A percentile compares a stretch with the other conserved stretches of the same genome.
phyloP scores from a whole-genome alignment of 30 jellyfish, hydroid and myxozoan species.

The Pelagia noctiluca region DNA sequence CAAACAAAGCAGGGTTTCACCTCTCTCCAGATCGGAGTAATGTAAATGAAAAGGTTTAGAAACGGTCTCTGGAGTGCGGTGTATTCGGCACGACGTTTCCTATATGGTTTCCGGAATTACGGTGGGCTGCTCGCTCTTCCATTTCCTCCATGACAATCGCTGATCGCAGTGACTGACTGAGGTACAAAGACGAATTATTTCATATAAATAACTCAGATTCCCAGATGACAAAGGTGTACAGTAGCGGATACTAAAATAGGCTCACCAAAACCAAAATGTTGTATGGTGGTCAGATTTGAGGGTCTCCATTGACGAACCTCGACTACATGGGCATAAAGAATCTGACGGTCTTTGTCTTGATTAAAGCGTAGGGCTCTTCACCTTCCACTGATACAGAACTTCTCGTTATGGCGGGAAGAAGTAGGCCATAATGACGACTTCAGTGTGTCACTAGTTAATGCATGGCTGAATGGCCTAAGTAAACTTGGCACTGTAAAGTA shows the following conservation, averaged over 20 bases:
- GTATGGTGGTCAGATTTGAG: no score
- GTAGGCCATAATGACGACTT: no score
- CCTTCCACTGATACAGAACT: no score
- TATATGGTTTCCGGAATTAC: slow-evolving; percentile 70
- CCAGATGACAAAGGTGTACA: slow-evolving; percentile 37
- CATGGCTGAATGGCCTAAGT: no score
- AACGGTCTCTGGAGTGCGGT: slow-evolving; percentile 58
- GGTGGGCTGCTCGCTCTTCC: slow-evolving; percentile 71
- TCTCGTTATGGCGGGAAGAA: no score
- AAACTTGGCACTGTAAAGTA: no score
- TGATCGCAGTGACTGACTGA: slow-evolving; percentile 71
- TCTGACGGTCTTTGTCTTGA: no score
- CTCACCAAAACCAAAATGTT: no score
- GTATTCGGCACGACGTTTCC: slow-evolving; percentile 77
- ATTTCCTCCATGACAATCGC: slow-evolving; percentile 64
- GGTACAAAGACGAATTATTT: slow-evolving; percentile 51
- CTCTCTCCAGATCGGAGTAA: slow-evolving; percentile 52
- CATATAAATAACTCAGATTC: slow-evolving; percentile 41
- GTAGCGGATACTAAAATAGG: background rate
- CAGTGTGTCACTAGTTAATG: no score
- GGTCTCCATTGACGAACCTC: no score
- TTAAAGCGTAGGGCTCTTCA: no score
- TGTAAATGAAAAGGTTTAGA: slow-evolving; percentile 50
- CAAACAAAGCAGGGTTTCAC: slow-evolving; percentile 59
- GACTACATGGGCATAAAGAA: no score